Evolutionary conservation across 2,888 invertebrate genomes (phyloP), one percentile per base, ranked within the genome.

Genomic region (Peribatodes rhomboidaria): DNA sequence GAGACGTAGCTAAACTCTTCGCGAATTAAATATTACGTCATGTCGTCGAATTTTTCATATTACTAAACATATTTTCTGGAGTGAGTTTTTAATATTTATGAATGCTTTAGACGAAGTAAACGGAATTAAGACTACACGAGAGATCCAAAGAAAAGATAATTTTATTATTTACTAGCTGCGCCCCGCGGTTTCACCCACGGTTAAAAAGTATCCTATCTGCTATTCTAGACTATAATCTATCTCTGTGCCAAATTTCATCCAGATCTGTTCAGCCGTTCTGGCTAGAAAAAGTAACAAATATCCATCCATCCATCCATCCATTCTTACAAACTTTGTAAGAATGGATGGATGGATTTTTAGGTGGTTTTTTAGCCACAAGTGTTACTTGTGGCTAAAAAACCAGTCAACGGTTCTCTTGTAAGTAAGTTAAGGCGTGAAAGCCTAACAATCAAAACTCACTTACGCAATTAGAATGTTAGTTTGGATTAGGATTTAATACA

Each of bases 71-170:
- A n/a, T n/a, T n/a, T 33, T 18, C 22, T 57, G 27, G 16, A 46
- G 20, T 14, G 44, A 62, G 56, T 56, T 41, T 33, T 49, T 16
- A 56, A 37, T 27, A 57, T 56, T 54, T 57, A 61, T 62, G 44
- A 62, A 62, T 46, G 50, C 57, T 62, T 61, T 37, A 62, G 54
- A 20, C 22, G 31, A 33, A 46, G 27, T 44, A 46, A 56, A 62
- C 52, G 13, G 22, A 27, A n/a, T 44, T 22, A n/a, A 27, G 27
- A n/a, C 41, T 42, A 20, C 22, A 27, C n/a, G 35, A 31, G 20
- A 50, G 14, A 55, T 61, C 41, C 42, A 35, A 10, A 42, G 20
- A 39, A 35, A 31, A 39, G 3, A 54, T 44, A 55, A 61, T 61
- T 42, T 41, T 22, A 31, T 50, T 42, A 42, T 53, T 22, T 44